A percentile compares a stretch with the other conserved stretches of the same genome.
phyloP scores from a whole-genome alignment of 2,113 vertebrate species.

The Siniperca knerii region DNA sequence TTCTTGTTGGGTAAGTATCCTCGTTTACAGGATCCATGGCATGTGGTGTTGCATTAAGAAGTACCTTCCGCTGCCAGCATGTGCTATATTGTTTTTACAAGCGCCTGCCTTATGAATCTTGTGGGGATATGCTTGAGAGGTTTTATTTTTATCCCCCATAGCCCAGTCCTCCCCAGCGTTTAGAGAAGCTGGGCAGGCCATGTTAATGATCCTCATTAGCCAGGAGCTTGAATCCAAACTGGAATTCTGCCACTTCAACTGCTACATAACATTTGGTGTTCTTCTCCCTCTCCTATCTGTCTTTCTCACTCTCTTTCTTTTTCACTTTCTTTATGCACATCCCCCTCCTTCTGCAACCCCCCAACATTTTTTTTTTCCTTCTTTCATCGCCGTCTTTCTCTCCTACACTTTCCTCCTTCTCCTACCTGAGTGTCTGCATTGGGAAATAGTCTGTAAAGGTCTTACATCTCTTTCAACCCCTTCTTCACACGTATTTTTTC shows the following conservation, averaged over 20 bases:
- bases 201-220: conserved; percentile 79
- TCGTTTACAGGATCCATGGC: conserved; percentile 34
- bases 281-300: conserved; percentile 1
- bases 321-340: conserved; percentile 10
- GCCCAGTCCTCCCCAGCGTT: conserved; percentile 61
- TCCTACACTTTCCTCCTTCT: not conserved
- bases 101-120: conserved; percentile 57
- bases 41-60: conserved; percentile 57
- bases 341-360: not conserved
- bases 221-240: conserved; percentile 65
- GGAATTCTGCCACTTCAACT: conserved; percentile 68
- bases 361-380: not conserved
- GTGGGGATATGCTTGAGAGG: conserved; percentile 59
- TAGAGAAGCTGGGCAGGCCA: conserved; percentile 48
- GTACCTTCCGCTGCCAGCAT: conserved; percentile 27
- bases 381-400: conserved; percentile 21
- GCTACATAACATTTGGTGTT: conserved; percentile 63
- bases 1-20: conserved; percentile 43
- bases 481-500: conserved; percentile 48
- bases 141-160: conserved; percentile 74
- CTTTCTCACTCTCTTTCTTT: not conserved
- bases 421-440: conserved; percentile 38
- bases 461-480: conserved; percentile 61
- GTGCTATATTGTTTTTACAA: conserved; percentile 43
- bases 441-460: conserved; percentile 59